Base-by-base conservation (phyloP, 2,113 vertebrate genomes). In the Callipepla californica region DNA sequence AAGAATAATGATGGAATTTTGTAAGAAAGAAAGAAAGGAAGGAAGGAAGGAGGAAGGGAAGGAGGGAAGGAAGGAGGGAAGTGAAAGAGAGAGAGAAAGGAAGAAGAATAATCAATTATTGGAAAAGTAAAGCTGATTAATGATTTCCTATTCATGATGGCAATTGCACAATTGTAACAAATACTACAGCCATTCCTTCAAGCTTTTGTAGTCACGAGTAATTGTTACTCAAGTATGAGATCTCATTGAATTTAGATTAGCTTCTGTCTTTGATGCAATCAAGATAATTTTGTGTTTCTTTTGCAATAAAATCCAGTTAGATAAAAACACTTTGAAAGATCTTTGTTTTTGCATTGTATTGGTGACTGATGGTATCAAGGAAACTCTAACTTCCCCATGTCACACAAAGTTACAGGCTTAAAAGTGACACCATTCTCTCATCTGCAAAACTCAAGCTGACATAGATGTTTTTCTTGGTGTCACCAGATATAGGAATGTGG, bases 1-100 rank as follows among this genome's bases (percentile, higher is more conserved):
- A 82, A 82, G 53, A 95, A 28, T 85, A 89, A 93, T 2, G 25
- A 84, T 40, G 12, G 38, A 92, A 47, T 92, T 95, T 93, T 42
- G 58, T 42, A 18, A 89, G 28, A 53, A 53, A 26, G 9, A 17
- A 30, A 81, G 91, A 89, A 90, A 79, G 40, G 6, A 47, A 25
- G 25, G 26, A 51, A 8, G 40, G 11, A 51, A 51, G 8, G 26
- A 36, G 36, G 36, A 47, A 25, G 25, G 26, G 26, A 8, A 40
- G 8, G 26, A 51, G 7, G 26, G 26, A 3, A 23, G 18, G 40
- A 40, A 40, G 40, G 40, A 40, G 40, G 17, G 87, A 53, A 53
- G 28, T 5, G 9, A 30, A 53, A 81, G 91, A 92, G 90, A 79
- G 40, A 6, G 9, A 26, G 25, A 51, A 51, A 5, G 40, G 12